These are phyloP conservation scores for Zaprionus camerounensis DNA, from an alignment of 1,140 invertebrate genomes.

Conservation along the genomic window DNA sequence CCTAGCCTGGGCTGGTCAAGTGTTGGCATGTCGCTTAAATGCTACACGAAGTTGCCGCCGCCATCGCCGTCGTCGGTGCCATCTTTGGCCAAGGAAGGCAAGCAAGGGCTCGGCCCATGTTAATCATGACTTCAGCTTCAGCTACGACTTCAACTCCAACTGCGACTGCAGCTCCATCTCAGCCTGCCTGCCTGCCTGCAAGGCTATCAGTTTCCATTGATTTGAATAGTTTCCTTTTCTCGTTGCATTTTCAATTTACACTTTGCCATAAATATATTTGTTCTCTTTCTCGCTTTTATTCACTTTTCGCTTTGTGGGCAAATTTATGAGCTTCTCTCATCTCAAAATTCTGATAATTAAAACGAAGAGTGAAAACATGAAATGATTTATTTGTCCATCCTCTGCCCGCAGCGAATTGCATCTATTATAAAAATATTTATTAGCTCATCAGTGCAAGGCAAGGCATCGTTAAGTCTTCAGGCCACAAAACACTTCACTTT, in stretches of 20 bases:
- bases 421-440: slow-evolving; percentile 22
- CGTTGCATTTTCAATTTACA: slow-evolving; percentile 68
- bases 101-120: slow-evolving; percentile 52
- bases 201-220: slow-evolving; percentile 80
- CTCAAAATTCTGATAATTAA: slow-evolving; percentile 74
- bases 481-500: neutral
- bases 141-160: neutral
- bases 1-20: slow-evolving; percentile 57
- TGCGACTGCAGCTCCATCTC: neutral
- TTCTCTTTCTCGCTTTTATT: neutral
- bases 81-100: slow-evolving; percentile 54
- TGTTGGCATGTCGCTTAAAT: slow-evolving; percentile 81
- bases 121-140: slow-evolving; percentile 66
- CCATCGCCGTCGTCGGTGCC: slow-evolving; percentile 53
- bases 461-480: neutral
- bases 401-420: neutral
- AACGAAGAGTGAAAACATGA: slow-evolving; percentile 67
- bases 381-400: slow-evolving; percentile 65
- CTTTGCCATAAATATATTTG: slow-evolving; percentile 42
- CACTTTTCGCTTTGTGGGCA: neutral
- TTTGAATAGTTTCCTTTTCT: slow-evolving; percentile 67
- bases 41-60: slow-evolving; percentile 50
- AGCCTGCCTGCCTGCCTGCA: slow-evolving; percentile 35
- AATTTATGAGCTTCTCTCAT: slow-evolving; percentile 32
- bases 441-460: slow-evolving; percentile 12